Evolutionary conservation across 2,113 vertebrate species (phyloP).

Genomic region (Procapra przewalskii): DNA sequence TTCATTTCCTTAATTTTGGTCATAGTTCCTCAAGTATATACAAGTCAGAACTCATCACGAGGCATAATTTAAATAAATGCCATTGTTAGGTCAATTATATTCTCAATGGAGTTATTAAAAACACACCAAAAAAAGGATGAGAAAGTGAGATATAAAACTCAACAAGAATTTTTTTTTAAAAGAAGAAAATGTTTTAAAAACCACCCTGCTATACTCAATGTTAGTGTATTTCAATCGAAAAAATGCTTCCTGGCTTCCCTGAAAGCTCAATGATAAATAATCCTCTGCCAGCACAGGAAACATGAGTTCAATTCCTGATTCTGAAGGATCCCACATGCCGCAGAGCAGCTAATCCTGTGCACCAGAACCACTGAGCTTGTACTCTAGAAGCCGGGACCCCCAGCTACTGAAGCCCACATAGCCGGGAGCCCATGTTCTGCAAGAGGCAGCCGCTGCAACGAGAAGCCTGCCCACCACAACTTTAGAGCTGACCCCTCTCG

Average conservation of each 20-base stretch:
- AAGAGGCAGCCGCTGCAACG: neutral
- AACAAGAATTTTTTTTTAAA: neutral
- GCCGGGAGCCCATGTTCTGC: neutral
- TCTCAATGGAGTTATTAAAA: neutral
- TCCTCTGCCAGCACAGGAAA: neutral
- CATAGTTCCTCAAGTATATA: rapidly evolving
- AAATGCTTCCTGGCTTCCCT: neutral
- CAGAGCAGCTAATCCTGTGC: neutral
- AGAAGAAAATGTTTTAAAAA: neutral
- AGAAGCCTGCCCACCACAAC: neutral
- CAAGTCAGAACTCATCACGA: neutral
- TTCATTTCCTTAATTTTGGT: neutral
- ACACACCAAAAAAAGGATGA: neutral
- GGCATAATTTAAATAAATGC: neutral
- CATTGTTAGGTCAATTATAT: neutral
- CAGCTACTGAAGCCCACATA: neutral
- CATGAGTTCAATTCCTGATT: neutral
- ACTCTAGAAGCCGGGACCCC: neutral
- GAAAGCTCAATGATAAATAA: neutral
- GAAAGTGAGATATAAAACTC: neutral
- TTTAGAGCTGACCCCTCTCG: rapidly evolving
- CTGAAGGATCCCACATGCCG: neutral
- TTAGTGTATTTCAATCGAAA: neutral
- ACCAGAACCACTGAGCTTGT: neutral
- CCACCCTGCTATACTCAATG: neutral